Base-by-base conservation (phyloP, 2,888 invertebrate species). In the Andrena praecox region DNA sequence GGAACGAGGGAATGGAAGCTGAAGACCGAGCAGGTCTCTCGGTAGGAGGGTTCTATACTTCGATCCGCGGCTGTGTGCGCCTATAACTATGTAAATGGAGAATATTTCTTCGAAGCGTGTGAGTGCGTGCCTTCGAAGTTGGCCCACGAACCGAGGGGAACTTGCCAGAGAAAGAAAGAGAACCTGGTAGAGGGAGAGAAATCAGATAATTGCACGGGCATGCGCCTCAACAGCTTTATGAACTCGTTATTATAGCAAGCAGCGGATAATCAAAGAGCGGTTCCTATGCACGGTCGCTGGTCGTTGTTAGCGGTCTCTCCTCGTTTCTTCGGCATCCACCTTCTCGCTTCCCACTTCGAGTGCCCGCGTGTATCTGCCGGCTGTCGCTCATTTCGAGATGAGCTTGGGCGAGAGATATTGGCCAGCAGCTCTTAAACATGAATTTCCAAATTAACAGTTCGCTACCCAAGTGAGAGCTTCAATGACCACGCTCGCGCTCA, bases 221-320 rank as follows among this genome's bases (percentile, higher is more conserved):
- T 85, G 89, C 90, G 90, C 90, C 89, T 89, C 91, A 90, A 91
- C 90, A 90, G 91, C 91, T 93, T 93, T 93, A 92, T 92, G 92
- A 93, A 93, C 93, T 92, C 90, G 92, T 93, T 93, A 93, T 93
- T 93, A 91, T 90, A 90, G 91, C 89, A 87, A 90, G 84, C 89
- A 90, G 88, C 89, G 89, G 92, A 93, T 93, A 93, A 93, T 93
- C 93, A 93, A 92, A 93, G 92, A 93, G 92, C 92, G 92, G 92
- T 89, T 88, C 87, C 87, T 87, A 85, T 85, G 86, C 31, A 66
- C 70, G 74, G 62, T 77, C 64, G 67, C 72, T 82, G 56, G 71
- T 81, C 76, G 67, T 76, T 87, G 70, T 83, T 87, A 69, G 72
- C 76, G 29, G 71, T 56, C 66, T 82, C 80, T 74, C 62, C 80